A percentile compares a stretch with the other conserved stretches of the same genome.
These are phyloP conservation scores for Dichetophora obliterata DNA, from an alignment of 2,888 invertebrate genomes.

Conservation along the genomic window DNA sequence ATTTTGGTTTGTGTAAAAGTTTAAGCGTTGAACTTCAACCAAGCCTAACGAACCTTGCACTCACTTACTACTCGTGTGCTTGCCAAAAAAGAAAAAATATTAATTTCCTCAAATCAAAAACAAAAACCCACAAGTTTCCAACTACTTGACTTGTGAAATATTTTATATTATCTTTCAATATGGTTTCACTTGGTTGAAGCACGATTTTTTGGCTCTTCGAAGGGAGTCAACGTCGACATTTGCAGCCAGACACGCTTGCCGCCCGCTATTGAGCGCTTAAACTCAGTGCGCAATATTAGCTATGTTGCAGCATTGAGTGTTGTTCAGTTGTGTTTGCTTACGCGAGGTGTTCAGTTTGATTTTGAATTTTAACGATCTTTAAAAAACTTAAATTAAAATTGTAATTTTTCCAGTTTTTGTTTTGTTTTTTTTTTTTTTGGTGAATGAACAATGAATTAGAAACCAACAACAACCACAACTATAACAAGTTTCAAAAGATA, in stretches of 20 bases:
- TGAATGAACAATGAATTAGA: constrained; percentile 1
- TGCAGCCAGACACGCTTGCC: not conserved
- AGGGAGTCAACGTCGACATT: constrained; percentile 15
- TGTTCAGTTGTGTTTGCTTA: constrained; percentile 58
- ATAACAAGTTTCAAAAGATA: constrained; percentile 28
- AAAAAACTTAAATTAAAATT: not conserved
- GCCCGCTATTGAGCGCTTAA: constrained; percentile 11
- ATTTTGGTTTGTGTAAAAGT: not conserved
- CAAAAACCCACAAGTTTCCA: constrained; percentile 5
- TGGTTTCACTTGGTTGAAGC: constrained; percentile 60
- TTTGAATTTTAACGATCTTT: not conserved
- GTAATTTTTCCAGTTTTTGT: too few relatives aligned
- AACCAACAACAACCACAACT: constrained; percentile 10
- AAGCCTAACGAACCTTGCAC: constrained; percentile 54
- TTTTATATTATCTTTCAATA: constrained; percentile 38
- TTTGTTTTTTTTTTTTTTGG: constrained; percentile 16
- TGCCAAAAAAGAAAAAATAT: not conserved
- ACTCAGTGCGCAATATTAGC: constrained; percentile 53
- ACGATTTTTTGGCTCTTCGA: constrained; percentile 40
- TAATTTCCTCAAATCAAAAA: constrained; percentile 1
- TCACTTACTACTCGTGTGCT: not conserved
- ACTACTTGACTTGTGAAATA: constrained; percentile 42
- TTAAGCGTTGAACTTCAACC: constrained; percentile 56
- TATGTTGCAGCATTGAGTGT: constrained; percentile 52
- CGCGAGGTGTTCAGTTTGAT: constrained; percentile 54